Conservation (phyloP, 2,888 invertebrate species). For the Stegophylla sp. region DNA sequence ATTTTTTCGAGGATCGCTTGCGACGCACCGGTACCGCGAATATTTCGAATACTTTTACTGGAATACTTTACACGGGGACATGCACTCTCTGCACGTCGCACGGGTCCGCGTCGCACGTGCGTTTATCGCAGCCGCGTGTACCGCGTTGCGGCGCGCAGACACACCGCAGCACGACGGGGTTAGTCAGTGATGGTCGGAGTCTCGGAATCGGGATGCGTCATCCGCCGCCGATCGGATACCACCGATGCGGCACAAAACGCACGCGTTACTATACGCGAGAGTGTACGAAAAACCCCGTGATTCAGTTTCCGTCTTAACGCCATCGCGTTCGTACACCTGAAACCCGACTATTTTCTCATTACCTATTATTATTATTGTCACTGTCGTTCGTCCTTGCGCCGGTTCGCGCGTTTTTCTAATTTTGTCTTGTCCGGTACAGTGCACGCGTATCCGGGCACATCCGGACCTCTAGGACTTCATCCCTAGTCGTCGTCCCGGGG, state of each 20-base stretch:
- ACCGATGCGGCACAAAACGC: not conserved
- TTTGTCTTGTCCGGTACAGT: too few relatives aligned
- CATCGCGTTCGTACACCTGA: not conserved
- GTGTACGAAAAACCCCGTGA: constrained; percentile 19
- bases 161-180: constrained; percentile 13
- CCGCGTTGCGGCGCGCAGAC: not conserved
- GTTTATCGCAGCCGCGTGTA: not conserved
- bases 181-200: constrained; percentile 50
- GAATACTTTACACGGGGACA: not conserved
- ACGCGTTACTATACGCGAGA: not conserved
- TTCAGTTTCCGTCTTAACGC: constrained; percentile 43
- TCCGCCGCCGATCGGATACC: constrained; percentile 12
- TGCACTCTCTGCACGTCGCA: not conserved
- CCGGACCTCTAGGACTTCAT: too few relatives aligned
- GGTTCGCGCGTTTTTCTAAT: too few relatives aligned
- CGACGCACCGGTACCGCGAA: too few relatives aligned
- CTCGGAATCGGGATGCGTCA: constrained; percentile 55
- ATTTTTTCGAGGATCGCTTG: too few relatives aligned
- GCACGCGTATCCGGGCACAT: not conserved
- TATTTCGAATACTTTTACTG: too few relatives aligned
- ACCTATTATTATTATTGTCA: too few relatives aligned
- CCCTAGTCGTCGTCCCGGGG: too few relatives aligned
- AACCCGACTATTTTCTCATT: not conserved
- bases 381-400: not conserved
- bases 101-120: not conserved